Percentiles rank a stretch among this genome's conserved stretches.
phyloP scores from a whole-genome alignment of 1,140 invertebrate genomes.

The Holcopasites calliopsidis region DNA sequence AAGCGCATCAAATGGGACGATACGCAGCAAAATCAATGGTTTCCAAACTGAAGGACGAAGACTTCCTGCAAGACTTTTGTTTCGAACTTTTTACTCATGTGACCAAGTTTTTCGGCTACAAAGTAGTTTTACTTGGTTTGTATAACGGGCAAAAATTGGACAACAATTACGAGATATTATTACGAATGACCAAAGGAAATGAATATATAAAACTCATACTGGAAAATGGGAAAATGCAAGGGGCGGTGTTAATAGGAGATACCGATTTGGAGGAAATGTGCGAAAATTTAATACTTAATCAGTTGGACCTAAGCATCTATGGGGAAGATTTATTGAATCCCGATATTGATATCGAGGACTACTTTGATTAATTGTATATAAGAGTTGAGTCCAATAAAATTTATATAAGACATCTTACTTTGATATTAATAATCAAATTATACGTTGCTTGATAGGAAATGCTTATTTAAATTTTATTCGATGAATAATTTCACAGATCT shows the following conservation, averaged over 20 bases:
- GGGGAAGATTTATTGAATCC: constrained; percentile 97
- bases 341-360: constrained; percentile 98
- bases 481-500: not conserved
- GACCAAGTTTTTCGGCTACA: constrained; percentile 96
- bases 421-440: not conserved
- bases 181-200: constrained; percentile 89
- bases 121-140: constrained; percentile 95
- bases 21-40: constrained; percentile 96
- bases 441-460: not conserved
- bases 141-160: constrained; percentile 96
- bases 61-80: constrained; percentile 92
- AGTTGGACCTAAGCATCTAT: constrained; percentile 92
- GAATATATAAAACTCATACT: constrained; percentile 97
- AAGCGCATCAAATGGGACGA: constrained; percentile 97
- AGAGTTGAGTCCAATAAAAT: not conserved
- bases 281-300: constrained; percentile 98
- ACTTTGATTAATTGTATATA: constrained; percentile 91
- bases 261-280: constrained; percentile 99
- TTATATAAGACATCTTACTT: not conserved
- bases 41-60: constrained; percentile 82
- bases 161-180: constrained; percentile 91
- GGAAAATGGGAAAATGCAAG: constrained; percentile 91
- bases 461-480: constrained; percentile 3
- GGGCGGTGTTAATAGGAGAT: constrained; percentile 97
- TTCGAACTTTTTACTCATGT: constrained; percentile 99